Evolutionary conservation across 1,140 invertebrate genomes (phyloP), one percentile per base, ranked within the genome.

Genomic region (Drusus annulatus): DNA sequence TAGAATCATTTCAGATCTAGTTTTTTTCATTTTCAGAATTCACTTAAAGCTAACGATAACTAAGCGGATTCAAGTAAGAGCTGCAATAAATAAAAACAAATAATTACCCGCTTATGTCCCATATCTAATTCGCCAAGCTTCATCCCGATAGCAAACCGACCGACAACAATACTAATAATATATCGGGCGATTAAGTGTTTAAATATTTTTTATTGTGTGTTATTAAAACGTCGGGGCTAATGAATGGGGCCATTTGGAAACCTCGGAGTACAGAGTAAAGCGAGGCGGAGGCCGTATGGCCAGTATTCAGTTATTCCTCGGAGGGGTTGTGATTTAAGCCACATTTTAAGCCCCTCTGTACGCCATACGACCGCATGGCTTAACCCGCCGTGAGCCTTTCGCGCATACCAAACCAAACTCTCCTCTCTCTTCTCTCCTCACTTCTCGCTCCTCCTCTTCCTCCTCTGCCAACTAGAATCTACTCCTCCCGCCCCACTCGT

Each of bases 191-290:
- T 71, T 71, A 71, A 71, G 68, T 71, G 68, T 71, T 71, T 71
- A 71, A 71, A 71, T 71, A 71, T 71, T 71, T n/a, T 71, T 71
- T 71, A 71, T 71, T 71, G 68, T 52, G 68, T 71, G 68, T 71
- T 71, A 71, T 71, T 71, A 71, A 71, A 71, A 71, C 68, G 68
- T 71, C 68, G 10, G 36, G 68, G 7, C 45, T 71, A 71, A 71
- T 71, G 51, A 71, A 71, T 71, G 68, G 68, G 68, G 68, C 68
- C 68, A 51, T 71, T 71, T 28, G 50, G 17, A 71, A 16, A 51
- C 68, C 68, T 71, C 68, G 45, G 10, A 25, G 68, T 52, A 45
- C 15, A 25, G 45, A 71, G 52, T 71, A 45, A 45, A 45, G 10
- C 10, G 36, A 45, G 36, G 36, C 36, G 10, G 68, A 68, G 63